Base-by-base conservation (phyloP, 1,140 invertebrate species). In the Bicyclus anynana region DNA sequence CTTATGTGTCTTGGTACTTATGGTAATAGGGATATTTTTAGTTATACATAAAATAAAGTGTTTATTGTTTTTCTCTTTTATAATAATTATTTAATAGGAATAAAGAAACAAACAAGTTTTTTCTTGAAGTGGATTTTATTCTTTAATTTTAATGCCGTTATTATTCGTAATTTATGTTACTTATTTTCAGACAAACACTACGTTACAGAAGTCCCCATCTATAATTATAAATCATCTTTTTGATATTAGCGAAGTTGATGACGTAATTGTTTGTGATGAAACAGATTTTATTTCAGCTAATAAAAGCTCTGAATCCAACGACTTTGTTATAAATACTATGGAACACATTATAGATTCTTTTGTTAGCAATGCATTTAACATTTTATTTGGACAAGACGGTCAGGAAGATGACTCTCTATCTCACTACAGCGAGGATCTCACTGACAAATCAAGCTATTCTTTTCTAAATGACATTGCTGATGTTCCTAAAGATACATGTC, bases 171-270 rank as follows among this genome's bases (percentile, higher is more conserved):
- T n/a, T n/a, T n/a, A n/a, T n/a, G n/a, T n/a, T n/a, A n/a, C n/a
- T n/a, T n/a, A n/a, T 33, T 13, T 10, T 42, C 13, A 61, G 59
- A 42, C 33, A 18, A 38, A 52, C 10, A 40, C 55, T n/a, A 20
- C 53, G 27, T 38, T 50, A 42, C 50, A 44, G 7, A 72, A 73
- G 23, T 84, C 79, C 6, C 76, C 83, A n/a, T 81, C 80, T 0
- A 70, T 74, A 54, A 78, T 80, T 55, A 81, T 84, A 21, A 81
- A 72, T 44, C 55, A 77, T 52, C 51, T 86, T 26, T 84, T 83
- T 59, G 80, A 84, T 50, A 79, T 83, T 72, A 84, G 76, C 42
- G 75, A 82, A 23, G 75, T 83, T 6, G 74, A 84, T 55, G 62
- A 51, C 20, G 62, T 51, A 10, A 48, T 56, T 53, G 48, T 53